These are phyloP conservation scores for Paramuricea clavata DNA, from an alignment of 92 coral and sea anemone species.

Conservation along the genomic window DNA sequence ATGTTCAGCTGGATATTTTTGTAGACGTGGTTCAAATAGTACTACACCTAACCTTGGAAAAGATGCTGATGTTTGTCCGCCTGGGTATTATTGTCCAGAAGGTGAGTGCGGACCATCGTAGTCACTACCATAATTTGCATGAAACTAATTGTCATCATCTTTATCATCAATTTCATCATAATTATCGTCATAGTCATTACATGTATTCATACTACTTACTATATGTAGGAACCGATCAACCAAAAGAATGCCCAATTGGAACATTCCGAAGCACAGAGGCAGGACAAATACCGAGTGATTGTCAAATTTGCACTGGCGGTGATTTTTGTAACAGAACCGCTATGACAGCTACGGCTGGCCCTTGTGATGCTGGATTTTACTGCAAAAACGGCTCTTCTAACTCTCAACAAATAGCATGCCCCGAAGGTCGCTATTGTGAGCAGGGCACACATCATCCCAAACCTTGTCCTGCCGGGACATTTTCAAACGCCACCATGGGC, in stretches of 20 bases:
- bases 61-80: slow-evolving; percentile 85
- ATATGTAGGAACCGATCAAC: slow-evolving; percentile 84
- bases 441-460: slow-evolving; percentile 80
- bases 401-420: slow-evolving; percentile 73
- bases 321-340: slow-evolving; percentile 90
- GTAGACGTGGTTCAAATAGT: slow-evolving; percentile 86
- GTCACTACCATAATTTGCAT: too few species aligned
- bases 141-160: not conserved
- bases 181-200: not conserved
- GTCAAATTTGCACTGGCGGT: slow-evolving; percentile 94
- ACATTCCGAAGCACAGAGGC: slow-evolving; percentile 76
- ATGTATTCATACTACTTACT: not conserved
- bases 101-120: slow-evolving; percentile 56
- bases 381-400: slow-evolving; percentile 85
- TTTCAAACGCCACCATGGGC: slow-evolving; percentile 80
- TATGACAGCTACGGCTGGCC: slow-evolving; percentile 88
- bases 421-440: slow-evolving; percentile 83
- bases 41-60: slow-evolving; percentile 87
- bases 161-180: not conserved
- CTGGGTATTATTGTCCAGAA: slow-evolving; percentile 91
- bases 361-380: slow-evolving; percentile 85
- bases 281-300: slow-evolving; percentile 74
- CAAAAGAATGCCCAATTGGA: slow-evolving; percentile 88
- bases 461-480: slow-evolving; percentile 88
- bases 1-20: slow-evolving; percentile 92